Evolutionary conservation across 2,888 invertebrate genomes (phyloP).

Genomic region (Ptychoptera albimana): DNA sequence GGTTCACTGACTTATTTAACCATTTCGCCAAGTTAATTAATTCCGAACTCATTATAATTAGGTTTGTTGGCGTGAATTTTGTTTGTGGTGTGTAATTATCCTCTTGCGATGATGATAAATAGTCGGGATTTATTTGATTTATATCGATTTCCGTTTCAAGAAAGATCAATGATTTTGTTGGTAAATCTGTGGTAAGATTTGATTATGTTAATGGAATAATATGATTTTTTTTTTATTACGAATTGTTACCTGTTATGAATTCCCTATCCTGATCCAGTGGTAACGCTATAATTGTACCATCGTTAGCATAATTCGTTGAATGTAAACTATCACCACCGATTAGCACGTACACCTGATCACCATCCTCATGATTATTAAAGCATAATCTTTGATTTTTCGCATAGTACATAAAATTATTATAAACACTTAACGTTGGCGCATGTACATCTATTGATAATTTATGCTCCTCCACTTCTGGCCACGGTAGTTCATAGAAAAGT

Average conservation of each 20-base stretch:
- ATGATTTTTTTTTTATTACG: neutral
- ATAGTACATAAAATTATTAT: slow-evolving; percentile 27
- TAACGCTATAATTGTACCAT: slow-evolving; percentile 26
- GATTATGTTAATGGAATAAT: neutral
- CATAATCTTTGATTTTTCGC: slow-evolving; percentile 26
- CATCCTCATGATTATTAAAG: slow-evolving; percentile 27
- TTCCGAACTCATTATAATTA: slow-evolving; percentile 22
- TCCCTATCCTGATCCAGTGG: slow-evolving; percentile 19
- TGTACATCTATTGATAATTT: slow-evolving; percentile 29
- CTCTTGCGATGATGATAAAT: slow-evolving; percentile 18
- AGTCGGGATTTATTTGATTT: slow-evolving; percentile 18
- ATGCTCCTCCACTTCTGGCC: slow-evolving; percentile 19
- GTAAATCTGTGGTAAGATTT: slow-evolving; percentile 19
- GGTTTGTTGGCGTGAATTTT: slow-evolving; percentile 17
- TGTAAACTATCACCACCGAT: slow-evolving; percentile 24
- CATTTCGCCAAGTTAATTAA: slow-evolving; percentile 23
- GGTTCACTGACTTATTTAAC: slow-evolving; percentile 20
- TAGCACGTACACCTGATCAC: slow-evolving; percentile 24
- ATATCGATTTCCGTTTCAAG: slow-evolving; percentile 26
- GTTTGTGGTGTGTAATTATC: slow-evolving; percentile 22
- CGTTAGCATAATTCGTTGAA: slow-evolving; percentile 21
- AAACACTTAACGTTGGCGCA: slow-evolving; percentile 22
- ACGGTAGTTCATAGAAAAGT: slow-evolving; percentile 28
- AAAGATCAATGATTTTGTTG: slow-evolving; percentile 22
- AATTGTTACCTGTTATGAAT: slow-evolving; percentile 21